phyloP scores from a whole-genome alignment of 2,797 vertebrate species.

The Tokudaia tokunoshimensis region DNA sequence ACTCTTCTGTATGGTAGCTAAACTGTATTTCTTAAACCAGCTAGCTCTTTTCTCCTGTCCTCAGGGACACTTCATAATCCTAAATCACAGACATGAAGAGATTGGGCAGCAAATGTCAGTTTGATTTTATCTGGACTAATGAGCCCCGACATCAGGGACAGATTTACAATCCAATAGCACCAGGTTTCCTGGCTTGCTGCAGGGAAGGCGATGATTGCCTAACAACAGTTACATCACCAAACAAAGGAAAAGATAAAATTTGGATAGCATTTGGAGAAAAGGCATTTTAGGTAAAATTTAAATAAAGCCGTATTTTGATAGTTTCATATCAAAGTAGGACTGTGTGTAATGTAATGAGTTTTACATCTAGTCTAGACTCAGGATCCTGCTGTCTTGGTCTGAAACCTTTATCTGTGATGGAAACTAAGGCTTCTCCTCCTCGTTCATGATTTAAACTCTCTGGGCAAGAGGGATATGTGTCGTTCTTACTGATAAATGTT shows the following conservation, averaged over 20 bases:
- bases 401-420: neutral
- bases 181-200: slow-evolving; percentile 4
- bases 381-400: slow-evolving; percentile 18
- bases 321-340: slow-evolving; percentile 28
- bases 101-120: slow-evolving; percentile 5
- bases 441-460: neutral
- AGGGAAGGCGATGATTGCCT: neutral
- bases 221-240: neutral
- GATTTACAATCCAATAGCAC: neutral
- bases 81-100: neutral
- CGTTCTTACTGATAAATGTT: neutral
- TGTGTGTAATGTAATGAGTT: neutral
- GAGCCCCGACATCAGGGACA: neutral
- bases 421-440: slow-evolving; percentile 23
- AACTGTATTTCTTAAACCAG: slow-evolving; percentile 19
- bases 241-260: slow-evolving; percentile 56
- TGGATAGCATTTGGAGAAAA: slow-evolving; percentile 25
- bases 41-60: slow-evolving; percentile 4
- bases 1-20: neutral
- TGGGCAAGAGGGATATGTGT: neutral
- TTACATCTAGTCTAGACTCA: slow-evolving; percentile 17
- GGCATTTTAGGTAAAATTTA: slow-evolving; percentile 34
- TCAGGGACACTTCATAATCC: slow-evolving; percentile 21
- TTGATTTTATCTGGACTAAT: slow-evolving; percentile 38
- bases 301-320: slow-evolving; percentile 27